Base-by-base conservation (phyloP, 2,113 vertebrate genomes). In the Ancistrus triradiatus region DNA sequence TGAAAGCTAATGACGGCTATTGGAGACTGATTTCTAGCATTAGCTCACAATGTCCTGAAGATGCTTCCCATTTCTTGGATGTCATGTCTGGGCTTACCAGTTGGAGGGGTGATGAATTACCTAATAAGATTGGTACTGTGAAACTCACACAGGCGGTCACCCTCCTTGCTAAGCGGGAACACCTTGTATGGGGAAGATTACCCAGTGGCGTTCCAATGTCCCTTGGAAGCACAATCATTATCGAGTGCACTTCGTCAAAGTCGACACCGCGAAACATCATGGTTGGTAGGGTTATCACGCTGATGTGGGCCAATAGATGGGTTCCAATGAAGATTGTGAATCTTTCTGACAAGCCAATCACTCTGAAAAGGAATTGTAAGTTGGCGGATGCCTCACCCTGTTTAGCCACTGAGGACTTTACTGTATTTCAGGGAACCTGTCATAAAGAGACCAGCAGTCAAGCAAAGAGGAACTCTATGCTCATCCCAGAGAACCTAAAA, bases 231-330 rank as follows among this genome's bases (percentile, higher is more conserved):
- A 59, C 64, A 6, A 35, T 75, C 0, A 18, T 73, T 18, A 18
- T 76, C 2, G 67, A 73, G 18, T 65, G 40, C 0, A 50, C 44
- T 8, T 35, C 37, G 0, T 66, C 61, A 3, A 9, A 27, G n/a
- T 6, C 55, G 13, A 17, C 7, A 14, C 33, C 61, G 13, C 7
- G 17, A n/a, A 14, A 57, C 15, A 22, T 62, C 18, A 13, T 65
- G 11, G 55, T 74, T 1, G 48, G 40, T 1, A 6, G 25, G 1
- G 10, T 67, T 4, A 21, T 74, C 17, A 61, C 33, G 4, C 48
- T 72, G 0, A 28, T 77, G 19, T 71, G 68, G 52, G 68, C 27
- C 1, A 59, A 74, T 17, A 22, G 57, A 6, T 72, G 63, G 51
- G 35, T 62, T 1, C 64, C 72, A 1, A 50, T 74, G n/a, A n/a